Evolutionary conservation across 2,888 invertebrate genomes (phyloP).

Genomic region (Andrena minutula): DNA sequence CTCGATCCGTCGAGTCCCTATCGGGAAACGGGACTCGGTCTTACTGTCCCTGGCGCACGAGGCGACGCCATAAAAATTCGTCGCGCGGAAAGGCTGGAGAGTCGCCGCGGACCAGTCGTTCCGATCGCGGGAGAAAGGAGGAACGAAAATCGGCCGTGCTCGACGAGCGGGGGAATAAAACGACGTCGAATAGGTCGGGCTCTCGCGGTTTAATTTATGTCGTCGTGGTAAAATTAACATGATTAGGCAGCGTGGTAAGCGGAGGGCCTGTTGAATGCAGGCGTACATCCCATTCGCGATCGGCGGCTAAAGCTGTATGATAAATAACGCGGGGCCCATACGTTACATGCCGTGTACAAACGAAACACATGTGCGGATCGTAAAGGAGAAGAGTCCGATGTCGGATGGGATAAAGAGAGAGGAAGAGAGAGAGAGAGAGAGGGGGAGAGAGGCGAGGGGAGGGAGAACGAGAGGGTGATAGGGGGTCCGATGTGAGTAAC

Average conservation of each 20-base stretch:
- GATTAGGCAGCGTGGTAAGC: constrained; percentile 66
- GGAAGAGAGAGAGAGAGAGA: constrained; percentile 13
- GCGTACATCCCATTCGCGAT: constrained; percentile 69
- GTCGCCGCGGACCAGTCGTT: not conserved
- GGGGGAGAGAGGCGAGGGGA: constrained; percentile 1
- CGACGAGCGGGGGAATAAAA: constrained; percentile 33
- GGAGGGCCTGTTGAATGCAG: constrained; percentile 63
- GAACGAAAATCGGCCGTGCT: constrained; percentile 41
- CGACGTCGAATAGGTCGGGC: constrained; percentile 36
- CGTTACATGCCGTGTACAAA: constrained; percentile 72
- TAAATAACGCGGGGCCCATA: constrained; percentile 72
- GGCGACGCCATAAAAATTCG: not conserved
- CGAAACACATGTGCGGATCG: constrained; percentile 72
- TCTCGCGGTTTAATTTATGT: constrained; percentile 63
- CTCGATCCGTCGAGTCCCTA: not conserved
- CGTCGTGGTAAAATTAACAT: constrained; percentile 68
- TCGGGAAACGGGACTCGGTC: not conserved
- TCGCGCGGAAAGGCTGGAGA: not conserved
- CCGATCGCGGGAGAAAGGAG: constrained; percentile 13
- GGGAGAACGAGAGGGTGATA: constrained; percentile 15
- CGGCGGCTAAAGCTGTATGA: constrained; percentile 71
- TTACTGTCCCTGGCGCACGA: not conserved
- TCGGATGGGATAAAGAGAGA: constrained; percentile 53
- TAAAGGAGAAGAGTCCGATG: constrained; percentile 66
- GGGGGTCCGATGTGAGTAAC: constrained; percentile 72